Conservation (phyloP, 2,888 invertebrate genomes). For the Lycaena phlaeas region DNA sequence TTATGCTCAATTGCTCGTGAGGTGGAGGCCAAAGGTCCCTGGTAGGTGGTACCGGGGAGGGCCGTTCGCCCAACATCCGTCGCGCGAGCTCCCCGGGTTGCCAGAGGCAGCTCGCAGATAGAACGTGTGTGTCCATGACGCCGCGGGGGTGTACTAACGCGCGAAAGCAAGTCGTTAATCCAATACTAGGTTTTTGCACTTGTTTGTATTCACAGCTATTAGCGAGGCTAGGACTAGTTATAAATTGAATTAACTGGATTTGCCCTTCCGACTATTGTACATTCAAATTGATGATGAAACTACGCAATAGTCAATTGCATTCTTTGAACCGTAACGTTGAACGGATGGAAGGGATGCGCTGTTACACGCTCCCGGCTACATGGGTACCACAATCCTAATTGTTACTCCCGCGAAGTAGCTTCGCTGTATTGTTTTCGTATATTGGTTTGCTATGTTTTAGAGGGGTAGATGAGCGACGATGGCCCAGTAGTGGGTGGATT, state of each 20-base stretch:
- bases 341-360: no score
- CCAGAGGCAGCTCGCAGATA: conserved; percentile 64
- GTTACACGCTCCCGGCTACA: no score
- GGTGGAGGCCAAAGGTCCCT: conserved; percentile 50
- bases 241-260: conserved; percentile 8
- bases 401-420: no score
- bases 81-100: conserved; percentile 64
- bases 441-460: no score
- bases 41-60: conserved; percentile 58
- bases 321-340: background rate
- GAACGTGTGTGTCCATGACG: conserved; percentile 64
- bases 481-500: no score
- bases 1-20: conserved; percentile 55
- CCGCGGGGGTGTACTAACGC: conserved; percentile 42
- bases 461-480: no score
- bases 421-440: no score
- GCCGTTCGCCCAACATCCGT: conserved; percentile 58
- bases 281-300: background rate
- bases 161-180: conserved; percentile 48
- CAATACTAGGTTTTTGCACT: conserved; percentile 59
- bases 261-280: background rate
- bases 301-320: background rate
- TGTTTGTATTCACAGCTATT: conserved; percentile 40
- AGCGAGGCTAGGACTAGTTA: conserved; percentile 26
- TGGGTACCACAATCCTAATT: no score